Conservation (phyloP, 2,113 vertebrate genomes). For the Elephas maximus region DNA sequence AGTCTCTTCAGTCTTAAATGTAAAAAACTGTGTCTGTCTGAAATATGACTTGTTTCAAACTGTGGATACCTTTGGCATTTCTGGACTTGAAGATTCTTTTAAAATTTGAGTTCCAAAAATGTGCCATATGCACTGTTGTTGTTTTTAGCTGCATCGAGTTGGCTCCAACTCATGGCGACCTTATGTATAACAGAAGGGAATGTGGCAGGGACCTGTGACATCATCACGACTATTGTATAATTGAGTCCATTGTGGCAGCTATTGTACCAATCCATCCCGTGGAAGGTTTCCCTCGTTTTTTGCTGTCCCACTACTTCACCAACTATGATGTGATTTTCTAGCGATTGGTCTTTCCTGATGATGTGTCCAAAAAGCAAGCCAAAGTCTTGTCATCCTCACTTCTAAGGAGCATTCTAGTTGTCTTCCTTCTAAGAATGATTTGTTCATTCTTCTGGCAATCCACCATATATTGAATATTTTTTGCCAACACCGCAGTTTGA, state of each 20-base stretch:
- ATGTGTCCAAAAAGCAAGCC: no score
- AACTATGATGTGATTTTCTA: no score
- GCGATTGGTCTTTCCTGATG: no score
- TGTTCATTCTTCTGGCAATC: background rate
- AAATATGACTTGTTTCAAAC: background rate
- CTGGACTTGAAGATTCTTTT: background rate
- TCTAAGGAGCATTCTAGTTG: background rate
- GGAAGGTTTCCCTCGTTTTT: no score
- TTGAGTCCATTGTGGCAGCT: no score
- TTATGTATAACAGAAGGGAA: no score
- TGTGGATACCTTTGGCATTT: background rate
- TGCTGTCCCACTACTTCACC: no score
- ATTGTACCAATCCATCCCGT: no score
- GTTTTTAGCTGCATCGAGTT: no score
- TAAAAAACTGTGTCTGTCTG: background rate
- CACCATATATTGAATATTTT: background rate
- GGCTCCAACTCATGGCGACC: no score
- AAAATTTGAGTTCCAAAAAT: background rate
- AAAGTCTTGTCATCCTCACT: background rate
- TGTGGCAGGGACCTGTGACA: no score
- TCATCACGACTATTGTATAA: no score
- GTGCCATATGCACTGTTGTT: fast-evolving
- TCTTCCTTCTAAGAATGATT: background rate
- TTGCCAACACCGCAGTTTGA: background rate
- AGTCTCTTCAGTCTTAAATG: background rate